phyloP scores from a whole-genome alignment of 1,140 invertebrate genomes.

The Notospermus geniculatus region DNA sequence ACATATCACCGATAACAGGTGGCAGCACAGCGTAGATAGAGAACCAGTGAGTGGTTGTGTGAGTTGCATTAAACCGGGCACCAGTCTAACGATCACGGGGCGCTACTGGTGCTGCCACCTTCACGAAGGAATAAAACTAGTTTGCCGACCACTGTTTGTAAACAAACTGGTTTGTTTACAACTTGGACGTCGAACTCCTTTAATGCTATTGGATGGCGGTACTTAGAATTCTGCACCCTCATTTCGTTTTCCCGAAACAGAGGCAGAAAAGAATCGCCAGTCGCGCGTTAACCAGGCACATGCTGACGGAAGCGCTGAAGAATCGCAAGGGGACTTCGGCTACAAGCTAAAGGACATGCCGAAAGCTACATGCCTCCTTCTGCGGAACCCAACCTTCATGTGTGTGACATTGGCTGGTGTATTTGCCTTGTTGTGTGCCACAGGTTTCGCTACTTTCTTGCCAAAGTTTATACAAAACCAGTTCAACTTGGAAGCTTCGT shows the following conservation, averaged over 20 bases:
- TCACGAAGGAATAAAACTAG: too few relatives aligned
- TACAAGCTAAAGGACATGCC: slow-evolving; percentile 65
- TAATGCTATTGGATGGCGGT: too few relatives aligned
- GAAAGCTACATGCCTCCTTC: slow-evolving; percentile 57
- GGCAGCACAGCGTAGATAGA: too few relatives aligned
- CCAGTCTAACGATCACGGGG: too few relatives aligned
- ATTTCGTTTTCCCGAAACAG: not conserved
- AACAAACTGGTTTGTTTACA: too few relatives aligned
- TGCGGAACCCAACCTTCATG: slow-evolving; percentile 75
- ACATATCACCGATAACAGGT: too few relatives aligned
- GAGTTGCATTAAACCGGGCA: too few relatives aligned
- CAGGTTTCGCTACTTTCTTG: slow-evolving; percentile 77
- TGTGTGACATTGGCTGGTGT: slow-evolving; percentile 73
- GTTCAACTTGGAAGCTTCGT: slow-evolving; percentile 71
- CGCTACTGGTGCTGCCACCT: too few relatives aligned
- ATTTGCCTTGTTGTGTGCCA: slow-evolving; percentile 69
- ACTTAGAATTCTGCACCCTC: too few relatives aligned
- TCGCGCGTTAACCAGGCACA: slow-evolving; percentile 72
- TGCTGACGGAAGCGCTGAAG: slow-evolving; percentile 30
- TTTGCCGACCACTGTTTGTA: too few relatives aligned
- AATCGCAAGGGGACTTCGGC: slow-evolving; percentile 57
- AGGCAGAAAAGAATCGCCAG: slow-evolving; percentile 24
- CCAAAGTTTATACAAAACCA: slow-evolving; percentile 81
- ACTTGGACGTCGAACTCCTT: too few relatives aligned
- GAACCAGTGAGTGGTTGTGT: too few relatives aligned